Evolutionary conservation across 37 sponge, comb jelly and placozoan species (phyloP).

Genomic region (Aplysina aerophoba): DNA sequence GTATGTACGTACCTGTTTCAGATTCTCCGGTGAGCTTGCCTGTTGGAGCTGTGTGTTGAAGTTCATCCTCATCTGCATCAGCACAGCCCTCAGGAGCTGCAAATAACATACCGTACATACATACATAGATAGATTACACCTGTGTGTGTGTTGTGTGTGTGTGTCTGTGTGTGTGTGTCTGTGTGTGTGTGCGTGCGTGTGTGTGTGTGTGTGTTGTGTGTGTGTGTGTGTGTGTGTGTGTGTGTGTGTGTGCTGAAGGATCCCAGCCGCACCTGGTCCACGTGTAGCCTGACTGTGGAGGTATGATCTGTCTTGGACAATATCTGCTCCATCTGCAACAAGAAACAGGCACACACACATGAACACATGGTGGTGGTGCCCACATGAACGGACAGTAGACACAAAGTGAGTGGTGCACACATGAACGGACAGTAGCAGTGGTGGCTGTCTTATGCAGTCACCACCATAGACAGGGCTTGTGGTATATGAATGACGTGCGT

Average conservation of each 20-base stretch:
- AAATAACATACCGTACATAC: neutral
- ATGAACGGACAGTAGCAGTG: no score
- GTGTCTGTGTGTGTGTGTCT: constrained; percentile 25
- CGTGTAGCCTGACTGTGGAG: constrained; percentile 39
- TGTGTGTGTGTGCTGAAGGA: no score
- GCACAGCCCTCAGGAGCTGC: constrained; percentile 61
- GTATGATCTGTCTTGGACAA: constrained; percentile 45
- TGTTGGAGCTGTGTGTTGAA: constrained; percentile 47
- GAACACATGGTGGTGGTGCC: no score
- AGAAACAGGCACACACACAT: no score
- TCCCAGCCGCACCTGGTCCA: constrained; percentile 45
- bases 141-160: constrained; percentile 11
- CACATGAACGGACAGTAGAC: no score
- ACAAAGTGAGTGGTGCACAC: no score
- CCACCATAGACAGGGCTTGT: no score
- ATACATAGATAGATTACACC: neutral
- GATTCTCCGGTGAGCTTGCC: constrained; percentile 13
- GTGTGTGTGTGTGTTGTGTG: no score
- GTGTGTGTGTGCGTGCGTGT: constrained; percentile 22
- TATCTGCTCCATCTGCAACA: constrained; percentile 52
- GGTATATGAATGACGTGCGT: no score
- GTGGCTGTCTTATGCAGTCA: no score
- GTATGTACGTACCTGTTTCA: constrained; percentile 4
- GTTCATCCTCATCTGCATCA: constrained; percentile 67
- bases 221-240: no score